Evolutionary conservation across 1,140 invertebrate species (phyloP).

Genomic region (Arion vulgaris): DNA sequence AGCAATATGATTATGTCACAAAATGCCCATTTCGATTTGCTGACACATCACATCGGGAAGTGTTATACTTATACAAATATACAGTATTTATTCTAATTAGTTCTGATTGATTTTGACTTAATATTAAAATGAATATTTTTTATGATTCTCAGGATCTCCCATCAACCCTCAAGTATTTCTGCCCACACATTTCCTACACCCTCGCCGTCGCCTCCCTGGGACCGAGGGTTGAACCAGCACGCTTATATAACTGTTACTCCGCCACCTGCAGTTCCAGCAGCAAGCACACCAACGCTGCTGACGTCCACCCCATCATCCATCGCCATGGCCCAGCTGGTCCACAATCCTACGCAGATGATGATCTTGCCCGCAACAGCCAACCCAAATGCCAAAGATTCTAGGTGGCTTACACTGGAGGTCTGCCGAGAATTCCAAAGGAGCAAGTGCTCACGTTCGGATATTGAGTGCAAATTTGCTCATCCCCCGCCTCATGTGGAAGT

Average conservation of each 20-base stretch:
- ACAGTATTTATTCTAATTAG: too few relatives aligned
- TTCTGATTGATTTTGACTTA: too few relatives aligned
- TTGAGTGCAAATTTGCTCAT: constrained; percentile 99
- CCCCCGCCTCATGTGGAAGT: constrained; percentile 99
- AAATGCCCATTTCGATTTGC: too few relatives aligned
- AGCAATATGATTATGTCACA: too few relatives aligned
- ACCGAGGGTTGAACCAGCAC: constrained; percentile 20
- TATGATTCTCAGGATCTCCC: constrained; percentile 8
- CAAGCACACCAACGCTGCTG: background rate
- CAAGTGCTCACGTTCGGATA: constrained; percentile 98
- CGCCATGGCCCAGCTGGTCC: constrained; percentile 90
- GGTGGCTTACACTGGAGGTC: constrained; percentile 99
- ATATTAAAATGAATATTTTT: background rate
- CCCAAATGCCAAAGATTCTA: constrained; percentile 94
- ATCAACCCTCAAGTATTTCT: constrained; percentile 27
- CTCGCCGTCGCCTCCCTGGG: constrained; percentile 34
- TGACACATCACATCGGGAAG: too few relatives aligned
- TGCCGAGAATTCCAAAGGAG: constrained; percentile 99
- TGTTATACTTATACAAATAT: too few relatives aligned
- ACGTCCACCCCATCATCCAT: constrained; percentile 22
- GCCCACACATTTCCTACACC: constrained; percentile 19
- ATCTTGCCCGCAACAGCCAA: constrained; percentile 50
- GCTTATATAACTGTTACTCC: background rate
- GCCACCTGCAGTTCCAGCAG: background rate
- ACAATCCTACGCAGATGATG: constrained; percentile 57